These are phyloP conservation scores for Montipora cactus DNA, from an alignment of 64 coral and sea anemone species.

Conservation along the genomic window DNA sequence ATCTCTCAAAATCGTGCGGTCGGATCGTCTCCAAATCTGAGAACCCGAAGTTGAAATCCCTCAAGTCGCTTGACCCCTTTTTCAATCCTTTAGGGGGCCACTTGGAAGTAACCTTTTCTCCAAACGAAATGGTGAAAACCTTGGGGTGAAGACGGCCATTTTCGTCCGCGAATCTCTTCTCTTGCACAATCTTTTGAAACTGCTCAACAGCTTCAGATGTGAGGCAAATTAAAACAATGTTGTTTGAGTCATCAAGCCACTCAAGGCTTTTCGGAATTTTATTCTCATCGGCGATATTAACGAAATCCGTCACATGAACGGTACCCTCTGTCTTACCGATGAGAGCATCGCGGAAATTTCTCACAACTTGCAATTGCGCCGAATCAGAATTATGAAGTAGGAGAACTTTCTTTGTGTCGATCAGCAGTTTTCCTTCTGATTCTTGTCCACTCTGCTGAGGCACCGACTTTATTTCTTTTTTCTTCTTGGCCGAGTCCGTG, in stretches of 20 bases:
- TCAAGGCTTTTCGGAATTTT: too few species aligned
- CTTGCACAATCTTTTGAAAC: constrained; percentile 31
- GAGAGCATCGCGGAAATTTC: constrained; percentile 73
- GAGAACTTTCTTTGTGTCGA: constrained; percentile 63
- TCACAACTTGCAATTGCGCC: constrained; percentile 38
- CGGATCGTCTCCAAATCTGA: too few species aligned
- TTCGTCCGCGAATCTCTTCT: constrained; percentile 57
- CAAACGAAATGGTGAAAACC: too few species aligned
- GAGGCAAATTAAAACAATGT: constrained; percentile 74
- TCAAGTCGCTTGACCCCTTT: too few species aligned
- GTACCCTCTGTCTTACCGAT: constrained; percentile 1
- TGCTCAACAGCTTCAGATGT: constrained; percentile 58
- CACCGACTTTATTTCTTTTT: too few species aligned
- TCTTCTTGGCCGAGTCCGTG: too few species aligned
- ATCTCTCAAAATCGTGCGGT: too few species aligned
- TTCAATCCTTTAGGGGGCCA: constrained; percentile 73
- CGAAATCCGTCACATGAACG: constrained; percentile 64
- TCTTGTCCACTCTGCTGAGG: too few species aligned
- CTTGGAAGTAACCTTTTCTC: constrained; percentile 38
- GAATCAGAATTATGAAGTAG: constrained; percentile 55
- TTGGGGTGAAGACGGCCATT: constrained; percentile 59
- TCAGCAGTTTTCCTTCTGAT: not conserved
- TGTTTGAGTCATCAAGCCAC: constrained; percentile 67
- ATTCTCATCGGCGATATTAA: too few species aligned
- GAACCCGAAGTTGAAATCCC: too few species aligned